Percentiles rank a stretch among this genome's conserved stretches.
Evolutionary conservation across 2,113 vertebrate species (phyloP).

Genomic region (Mormyrus iriodes): DNA sequence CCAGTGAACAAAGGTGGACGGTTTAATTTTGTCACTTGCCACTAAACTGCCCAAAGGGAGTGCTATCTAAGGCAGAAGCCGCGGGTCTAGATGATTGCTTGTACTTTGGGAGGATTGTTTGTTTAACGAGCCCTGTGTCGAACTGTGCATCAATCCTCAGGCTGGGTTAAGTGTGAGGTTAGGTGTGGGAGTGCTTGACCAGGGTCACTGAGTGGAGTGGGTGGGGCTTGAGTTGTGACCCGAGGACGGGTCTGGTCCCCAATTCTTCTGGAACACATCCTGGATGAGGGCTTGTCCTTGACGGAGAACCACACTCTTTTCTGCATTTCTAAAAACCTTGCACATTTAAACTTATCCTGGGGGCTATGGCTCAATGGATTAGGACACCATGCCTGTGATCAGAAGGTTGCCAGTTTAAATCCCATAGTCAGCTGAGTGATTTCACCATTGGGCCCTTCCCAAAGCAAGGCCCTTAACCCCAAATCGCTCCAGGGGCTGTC

Average conservation of each 20-base stretch:
- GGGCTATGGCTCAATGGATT: background rate
- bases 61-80: background rate
- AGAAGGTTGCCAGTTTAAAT: background rate
- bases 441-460: background rate
- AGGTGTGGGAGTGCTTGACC: background rate
- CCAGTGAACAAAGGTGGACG: background rate
- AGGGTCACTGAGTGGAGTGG: background rate
- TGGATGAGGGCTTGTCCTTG: background rate
- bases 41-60: background rate
- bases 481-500: background rate
- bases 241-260: background rate
- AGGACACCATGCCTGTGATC: background rate
- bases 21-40: background rate
- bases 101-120: background rate
- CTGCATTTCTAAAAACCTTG: background rate
- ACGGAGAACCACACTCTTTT: background rate
- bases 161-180: background rate
- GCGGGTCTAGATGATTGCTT: background rate
- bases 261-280: background rate
- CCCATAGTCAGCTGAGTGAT: background rate
- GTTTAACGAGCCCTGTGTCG: background rate
- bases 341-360: background rate
- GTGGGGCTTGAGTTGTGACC: background rate
- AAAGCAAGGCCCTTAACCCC: background rate
- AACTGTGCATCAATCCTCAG: background rate